Conservation (phyloP, 2,113 vertebrate genomes). For the Zeus faber region DNA sequence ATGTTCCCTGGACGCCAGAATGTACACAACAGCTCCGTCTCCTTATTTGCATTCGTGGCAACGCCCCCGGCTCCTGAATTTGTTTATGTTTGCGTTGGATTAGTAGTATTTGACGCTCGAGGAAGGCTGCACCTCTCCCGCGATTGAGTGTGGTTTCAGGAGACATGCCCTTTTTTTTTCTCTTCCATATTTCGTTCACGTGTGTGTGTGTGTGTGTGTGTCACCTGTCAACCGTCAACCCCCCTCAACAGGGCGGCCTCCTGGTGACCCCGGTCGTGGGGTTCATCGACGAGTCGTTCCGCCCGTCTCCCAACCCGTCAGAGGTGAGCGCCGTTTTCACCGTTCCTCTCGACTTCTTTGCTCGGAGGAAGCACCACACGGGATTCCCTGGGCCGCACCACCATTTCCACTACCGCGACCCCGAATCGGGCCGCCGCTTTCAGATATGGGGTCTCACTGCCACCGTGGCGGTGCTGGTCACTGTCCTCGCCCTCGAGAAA, state of each 20-base stretch:
- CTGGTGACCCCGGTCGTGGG: slow-evolving; percentile 87
- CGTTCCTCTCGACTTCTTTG: slow-evolving; percentile 85
- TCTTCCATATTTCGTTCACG: too few species aligned
- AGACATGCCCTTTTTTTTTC: too few species aligned
- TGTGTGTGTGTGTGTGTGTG: too few species aligned
- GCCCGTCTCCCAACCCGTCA: slow-evolving; percentile 77
- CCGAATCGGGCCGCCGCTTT: slow-evolving; percentile 59
- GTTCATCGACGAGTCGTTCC: slow-evolving; percentile 84
- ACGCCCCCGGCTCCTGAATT: too few species aligned
- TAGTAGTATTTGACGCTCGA: too few species aligned
- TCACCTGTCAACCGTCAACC: too few species aligned
- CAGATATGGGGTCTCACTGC: slow-evolving; percentile 88
- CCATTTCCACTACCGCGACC: slow-evolving; percentile 77
- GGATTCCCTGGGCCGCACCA: slow-evolving; percentile 39
- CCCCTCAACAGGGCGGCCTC: slow-evolving; percentile 66
- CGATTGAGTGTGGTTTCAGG: too few species aligned
- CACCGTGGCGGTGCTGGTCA: slow-evolving; percentile 73
- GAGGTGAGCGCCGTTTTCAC: slow-evolving; percentile 89
- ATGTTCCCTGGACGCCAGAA: too few species aligned
- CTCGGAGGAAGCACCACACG: slow-evolving; percentile 65
- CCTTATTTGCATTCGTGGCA: too few species aligned
- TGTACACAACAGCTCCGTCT: too few species aligned
- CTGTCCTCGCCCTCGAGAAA: slow-evolving; percentile 71
- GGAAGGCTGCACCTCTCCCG: too few species aligned
- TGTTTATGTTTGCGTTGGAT: too few species aligned